phyloP scores from a whole-genome alignment of 2,888 invertebrate genomes.

The Drosophila eohydei region DNA sequence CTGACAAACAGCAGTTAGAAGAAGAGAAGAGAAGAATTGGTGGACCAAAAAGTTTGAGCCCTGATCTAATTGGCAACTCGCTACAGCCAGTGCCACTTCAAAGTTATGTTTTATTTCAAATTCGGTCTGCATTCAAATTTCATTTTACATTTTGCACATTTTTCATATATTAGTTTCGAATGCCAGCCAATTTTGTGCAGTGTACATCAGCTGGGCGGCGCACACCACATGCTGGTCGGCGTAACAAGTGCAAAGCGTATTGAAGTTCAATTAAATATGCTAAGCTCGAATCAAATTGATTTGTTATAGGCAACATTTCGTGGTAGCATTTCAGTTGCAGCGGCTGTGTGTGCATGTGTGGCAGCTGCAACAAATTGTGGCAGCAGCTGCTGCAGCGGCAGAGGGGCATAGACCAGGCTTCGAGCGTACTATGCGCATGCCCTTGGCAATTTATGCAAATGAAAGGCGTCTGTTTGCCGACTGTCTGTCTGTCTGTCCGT shows the following conservation, averaged over 20 bases:
- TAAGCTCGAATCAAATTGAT: conserved; percentile 69
- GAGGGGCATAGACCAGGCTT: not conserved
- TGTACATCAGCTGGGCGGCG: not conserved
- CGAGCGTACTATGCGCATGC: conserved; percentile 17
- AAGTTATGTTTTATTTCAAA: not conserved
- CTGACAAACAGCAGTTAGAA: not conserved
- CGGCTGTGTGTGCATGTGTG: not conserved
- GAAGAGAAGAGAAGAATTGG: not conserved
- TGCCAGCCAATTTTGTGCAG: not conserved
- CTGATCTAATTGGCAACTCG: not conserved
- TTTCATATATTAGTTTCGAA: not conserved
- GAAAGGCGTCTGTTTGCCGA: conserved; percentile 58
- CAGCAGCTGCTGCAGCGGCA: not conserved
- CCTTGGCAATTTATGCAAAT: conserved; percentile 66
- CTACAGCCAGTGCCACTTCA: not conserved
- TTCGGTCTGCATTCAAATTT: not conserved
- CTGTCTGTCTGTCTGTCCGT: conserved; percentile 27
- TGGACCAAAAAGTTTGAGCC: not conserved
- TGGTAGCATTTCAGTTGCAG: conserved; percentile 41
- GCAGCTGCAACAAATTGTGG: conserved; percentile 18
- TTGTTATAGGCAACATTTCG: conserved; percentile 67
- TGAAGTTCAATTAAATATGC: conserved; percentile 60
- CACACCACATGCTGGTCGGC: conserved; percentile 13
- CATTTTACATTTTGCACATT: not conserved
- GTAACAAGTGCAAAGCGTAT: conserved; percentile 28